Base-by-base conservation (phyloP, 2,797 vertebrate genomes). In the Sebastes dallii region DNA sequence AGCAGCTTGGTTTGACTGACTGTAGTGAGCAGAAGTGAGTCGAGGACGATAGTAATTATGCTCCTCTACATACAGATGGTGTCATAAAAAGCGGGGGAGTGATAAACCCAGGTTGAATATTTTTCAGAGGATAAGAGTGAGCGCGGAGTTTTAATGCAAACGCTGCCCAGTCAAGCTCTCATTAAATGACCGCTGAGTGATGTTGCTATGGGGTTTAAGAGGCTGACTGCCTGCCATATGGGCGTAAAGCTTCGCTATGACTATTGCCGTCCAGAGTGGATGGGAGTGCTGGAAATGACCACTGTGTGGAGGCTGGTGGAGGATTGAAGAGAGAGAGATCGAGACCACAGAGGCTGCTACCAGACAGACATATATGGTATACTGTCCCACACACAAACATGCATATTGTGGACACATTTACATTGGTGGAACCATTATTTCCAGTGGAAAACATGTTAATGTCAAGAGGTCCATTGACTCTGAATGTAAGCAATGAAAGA, bases 101-200 rank as follows among this genome's bases (percentile, higher is more conserved):
- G 30, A 66, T 58, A 77, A 76, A 66, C 8, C 56, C 13, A 3
- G 32, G 46, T 14, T 72, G 66, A 66, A 78, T 64, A 46, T 73
- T 77, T 85, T 61, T 85, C 29, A 39, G 5, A 62, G 24, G 29
- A 67, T 65, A 66, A 61, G 62, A 60, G 61, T 11, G 3, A 75
- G 62, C 55, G 62, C 4, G 0, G 18, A 72, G 77, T 58, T 66
- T 81, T 70, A 86, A 86, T 78, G 59, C 52, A 68, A 50, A 61
- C 5, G 2, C 34, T 42, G 66, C 27, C 39, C 27, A 68, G 69
- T 78, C 72, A 77, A 80, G 77, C 70, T 84, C 72, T 82, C 80
- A 87, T 89, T 91, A 83, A 86, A 85, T 69, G 77, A 74, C 72
- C 18, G n/a, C 34, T 82, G 81, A 88, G 77, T 80, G 85, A 83